A percentile compares a stretch with the other conserved stretches of the same genome.
These are phyloP conservation scores for Heterohyrax brucei DNA, from an alignment of 2,797 vertebrate species.

Conservation along the genomic window DNA sequence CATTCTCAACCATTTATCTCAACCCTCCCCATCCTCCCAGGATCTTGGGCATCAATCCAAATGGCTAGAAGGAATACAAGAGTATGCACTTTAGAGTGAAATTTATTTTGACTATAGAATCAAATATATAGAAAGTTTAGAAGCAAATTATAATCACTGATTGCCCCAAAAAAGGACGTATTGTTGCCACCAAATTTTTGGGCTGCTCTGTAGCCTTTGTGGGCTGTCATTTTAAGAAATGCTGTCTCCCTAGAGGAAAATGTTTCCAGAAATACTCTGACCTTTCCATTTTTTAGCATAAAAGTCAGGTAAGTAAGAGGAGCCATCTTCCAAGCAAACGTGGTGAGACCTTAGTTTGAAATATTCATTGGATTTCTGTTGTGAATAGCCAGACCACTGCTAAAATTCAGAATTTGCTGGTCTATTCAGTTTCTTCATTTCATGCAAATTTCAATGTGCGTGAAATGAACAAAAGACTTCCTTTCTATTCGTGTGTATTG, in stretches of 20 bases:
- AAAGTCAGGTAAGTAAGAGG: conserved; percentile 80
- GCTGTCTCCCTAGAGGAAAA: conserved; percentile 61
- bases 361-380: conserved; percentile 82
- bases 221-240: conserved; percentile 57
- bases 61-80: neutral
- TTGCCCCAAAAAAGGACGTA: neutral
- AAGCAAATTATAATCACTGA: conserved; percentile 48
- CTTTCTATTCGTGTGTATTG: conserved; percentile 75
- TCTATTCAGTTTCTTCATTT: conserved; percentile 82
- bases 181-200: conserved; percentile 52
- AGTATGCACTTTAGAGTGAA: accelerated
- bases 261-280: conserved; percentile 80
- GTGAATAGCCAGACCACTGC: conserved; percentile 75
- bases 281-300: conserved; percentile 76
- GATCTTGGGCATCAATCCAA: neutral
- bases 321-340: conserved; percentile 72
- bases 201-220: neutral
- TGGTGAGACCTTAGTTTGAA: conserved; percentile 79
- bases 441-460: conserved; percentile 82
- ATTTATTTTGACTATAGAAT: conserved; percentile 39
- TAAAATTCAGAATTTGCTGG: conserved; percentile 76
- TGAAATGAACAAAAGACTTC: conserved; percentile 80
- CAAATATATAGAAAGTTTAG: neutral
- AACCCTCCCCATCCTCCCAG: accelerated
- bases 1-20: conserved; percentile 33